phyloP scores from a whole-genome alignment of 2,113 vertebrate genomes.

The Charadrius vociferus region DNA sequence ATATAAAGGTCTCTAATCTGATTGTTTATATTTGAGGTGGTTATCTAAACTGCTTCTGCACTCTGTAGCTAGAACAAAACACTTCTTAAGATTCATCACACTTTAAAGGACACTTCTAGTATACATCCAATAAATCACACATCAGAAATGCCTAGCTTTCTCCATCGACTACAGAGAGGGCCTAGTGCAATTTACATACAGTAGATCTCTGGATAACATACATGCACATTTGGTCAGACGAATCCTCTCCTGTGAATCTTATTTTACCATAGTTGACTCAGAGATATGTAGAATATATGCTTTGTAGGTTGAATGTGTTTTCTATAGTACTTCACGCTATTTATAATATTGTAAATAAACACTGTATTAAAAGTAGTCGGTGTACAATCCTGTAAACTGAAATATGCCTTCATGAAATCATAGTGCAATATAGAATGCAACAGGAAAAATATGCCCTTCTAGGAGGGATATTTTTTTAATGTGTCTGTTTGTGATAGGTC shows the following conservation, averaged over 20 bases:
- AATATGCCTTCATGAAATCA: not conserved
- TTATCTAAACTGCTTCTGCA: not conserved
- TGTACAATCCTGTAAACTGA: not conserved
- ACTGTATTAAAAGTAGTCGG: not conserved
- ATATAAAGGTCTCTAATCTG: not conserved
- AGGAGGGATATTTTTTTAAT: not conserved
- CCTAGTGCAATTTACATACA: not conserved
- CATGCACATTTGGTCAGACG: not conserved
- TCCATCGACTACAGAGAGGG: not conserved
- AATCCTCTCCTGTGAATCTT: not conserved
- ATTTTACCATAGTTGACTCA: not conserved
- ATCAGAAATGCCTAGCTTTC: not conserved
- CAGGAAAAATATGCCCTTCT: not conserved
- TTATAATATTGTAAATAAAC: not conserved
- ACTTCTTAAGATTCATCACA: not conserved
- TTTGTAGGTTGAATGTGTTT: not conserved
- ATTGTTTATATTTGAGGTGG: not conserved
- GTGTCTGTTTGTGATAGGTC: not conserved
- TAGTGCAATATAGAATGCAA: not conserved
- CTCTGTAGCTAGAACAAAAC: not conserved
- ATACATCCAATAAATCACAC: not conserved
- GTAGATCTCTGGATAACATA: not conserved
- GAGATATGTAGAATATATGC: not conserved
- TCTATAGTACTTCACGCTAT: not conserved
- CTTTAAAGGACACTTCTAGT: not conserved